These are phyloP conservation scores for Diploscapter pachys DNA, from an alignment of 1,140 invertebrate species.

Conservation along the genomic window DNA sequence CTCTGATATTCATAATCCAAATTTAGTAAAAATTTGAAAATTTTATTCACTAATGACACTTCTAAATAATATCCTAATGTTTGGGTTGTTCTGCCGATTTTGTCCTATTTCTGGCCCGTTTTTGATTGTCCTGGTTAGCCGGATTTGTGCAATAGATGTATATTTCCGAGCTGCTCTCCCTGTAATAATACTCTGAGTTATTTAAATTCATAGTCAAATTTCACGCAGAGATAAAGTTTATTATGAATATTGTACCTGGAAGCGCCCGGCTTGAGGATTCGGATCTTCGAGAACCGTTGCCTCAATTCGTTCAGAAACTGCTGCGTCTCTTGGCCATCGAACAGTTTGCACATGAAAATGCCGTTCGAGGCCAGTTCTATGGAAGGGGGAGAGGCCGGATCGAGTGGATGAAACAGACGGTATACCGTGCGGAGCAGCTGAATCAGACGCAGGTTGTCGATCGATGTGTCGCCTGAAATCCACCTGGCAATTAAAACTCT, in stretches of 20 bases:
- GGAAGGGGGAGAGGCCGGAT: conserved; percentile 55
- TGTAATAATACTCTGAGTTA: no score
- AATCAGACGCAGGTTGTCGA: conserved; percentile 39
- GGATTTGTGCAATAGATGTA: conserved; percentile 72
- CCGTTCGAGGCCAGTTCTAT: conserved; percentile 41
- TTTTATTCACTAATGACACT: no score
- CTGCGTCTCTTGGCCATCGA: conserved; percentile 73
- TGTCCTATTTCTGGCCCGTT: no score
- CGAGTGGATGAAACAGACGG: conserved; percentile 60
- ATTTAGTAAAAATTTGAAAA: no score
- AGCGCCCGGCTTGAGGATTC: conserved; percentile 76
- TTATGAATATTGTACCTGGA: conserved; percentile 71
- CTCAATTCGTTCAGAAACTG: conserved; percentile 71
- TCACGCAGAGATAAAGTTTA: no score
- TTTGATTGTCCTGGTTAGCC: no score
- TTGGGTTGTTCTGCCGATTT: no score
- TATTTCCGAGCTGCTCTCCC: conserved; percentile 72
- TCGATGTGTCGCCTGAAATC: conserved; percentile 36
- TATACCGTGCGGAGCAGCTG: conserved; percentile 45
- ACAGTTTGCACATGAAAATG: conserved; percentile 73
- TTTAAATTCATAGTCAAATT: no score
- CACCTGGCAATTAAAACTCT: no score
- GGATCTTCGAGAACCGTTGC: conserved; percentile 74
- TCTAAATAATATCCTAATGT: no score
- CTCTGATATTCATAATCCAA: no score